These are phyloP conservation scores for Pseudochirops cupreus DNA, from an alignment of 2,797 vertebrate species.

Conservation along the genomic window DNA sequence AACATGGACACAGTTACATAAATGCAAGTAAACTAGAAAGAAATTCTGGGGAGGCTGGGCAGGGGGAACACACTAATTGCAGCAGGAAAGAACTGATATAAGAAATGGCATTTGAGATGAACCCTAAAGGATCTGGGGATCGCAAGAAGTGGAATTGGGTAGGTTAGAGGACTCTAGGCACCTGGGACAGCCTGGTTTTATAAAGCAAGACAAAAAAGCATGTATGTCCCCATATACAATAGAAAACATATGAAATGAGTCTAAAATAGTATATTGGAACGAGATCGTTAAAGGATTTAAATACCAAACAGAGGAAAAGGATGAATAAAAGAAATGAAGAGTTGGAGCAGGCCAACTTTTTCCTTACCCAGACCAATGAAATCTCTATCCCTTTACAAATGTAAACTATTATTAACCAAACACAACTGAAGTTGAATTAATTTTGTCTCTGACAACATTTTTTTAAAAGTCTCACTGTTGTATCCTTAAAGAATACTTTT, in stretches of 20 bases:
- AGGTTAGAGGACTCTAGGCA: neutral
- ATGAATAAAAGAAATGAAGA: neutral
- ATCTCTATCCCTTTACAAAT: neutral
- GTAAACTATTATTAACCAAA: neutral
- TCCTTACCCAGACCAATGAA: neutral
- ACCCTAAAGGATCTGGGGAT: neutral
- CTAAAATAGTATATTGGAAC: neutral
- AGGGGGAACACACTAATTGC: neutral
- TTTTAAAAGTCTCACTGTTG: fast-evolving
- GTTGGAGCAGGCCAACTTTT: neutral
- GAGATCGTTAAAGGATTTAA: neutral
- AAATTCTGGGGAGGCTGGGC: neutral
- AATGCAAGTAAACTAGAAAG: neutral
- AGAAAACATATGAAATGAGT: neutral
- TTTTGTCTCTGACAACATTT: fast-evolving
- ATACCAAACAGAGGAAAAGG: neutral
- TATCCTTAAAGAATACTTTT: neutral
- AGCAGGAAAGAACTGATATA: neutral
- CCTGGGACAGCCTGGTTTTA: neutral
- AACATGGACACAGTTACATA: neutral
- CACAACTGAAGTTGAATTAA: too few relatives aligned
- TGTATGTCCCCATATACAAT: neutral
- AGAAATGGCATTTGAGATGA: neutral
- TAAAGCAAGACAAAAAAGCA: neutral
- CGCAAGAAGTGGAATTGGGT: neutral